Percentiles rank a stretch among this genome's conserved stretches.
These are phyloP conservation scores for Acanthosoma haemorrhoidale DNA, from an alignment of 2,888 invertebrate species.

Conservation along the genomic window DNA sequence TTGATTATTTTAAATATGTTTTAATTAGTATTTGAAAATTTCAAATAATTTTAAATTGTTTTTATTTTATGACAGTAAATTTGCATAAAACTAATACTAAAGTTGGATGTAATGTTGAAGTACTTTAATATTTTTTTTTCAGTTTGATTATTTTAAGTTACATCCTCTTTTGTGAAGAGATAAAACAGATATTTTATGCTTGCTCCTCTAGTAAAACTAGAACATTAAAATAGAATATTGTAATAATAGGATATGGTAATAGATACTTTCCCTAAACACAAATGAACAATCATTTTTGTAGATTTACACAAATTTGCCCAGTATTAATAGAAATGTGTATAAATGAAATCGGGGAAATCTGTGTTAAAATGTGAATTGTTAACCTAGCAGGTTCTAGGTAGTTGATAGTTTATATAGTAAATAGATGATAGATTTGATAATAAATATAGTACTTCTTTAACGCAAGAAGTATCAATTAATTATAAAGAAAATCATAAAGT, in stretches of 20 bases:
- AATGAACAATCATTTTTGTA: slow-evolving; percentile 26
- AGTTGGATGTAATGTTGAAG: too few relatives aligned
- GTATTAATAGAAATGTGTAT: background rate
- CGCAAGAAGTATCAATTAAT: background rate
- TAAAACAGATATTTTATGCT: background rate
- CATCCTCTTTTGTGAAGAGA: too few relatives aligned
- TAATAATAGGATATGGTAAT: too few relatives aligned
- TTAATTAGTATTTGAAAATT: too few relatives aligned
- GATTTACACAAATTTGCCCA: slow-evolving; percentile 13
- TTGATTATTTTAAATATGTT: too few relatives aligned
- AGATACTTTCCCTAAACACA: background rate
- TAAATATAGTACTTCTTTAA: background rate
- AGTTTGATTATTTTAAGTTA: too few relatives aligned
- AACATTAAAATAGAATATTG: background rate
- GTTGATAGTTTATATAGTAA: slow-evolving; percentile 24
- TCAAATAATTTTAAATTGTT: too few relatives aligned
- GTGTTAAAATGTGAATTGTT: slow-evolving; percentile 29
- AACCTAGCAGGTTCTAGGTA: slow-evolving; percentile 32
- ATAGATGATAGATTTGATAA: background rate
- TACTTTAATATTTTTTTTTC: too few relatives aligned
- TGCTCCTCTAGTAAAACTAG: background rate
- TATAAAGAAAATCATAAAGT: background rate
- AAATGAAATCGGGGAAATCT: background rate
- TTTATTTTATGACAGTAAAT: too few relatives aligned
- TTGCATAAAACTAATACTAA: too few relatives aligned